These are phyloP conservation scores for Rousettus madagascariensis DNA, from an alignment of 2,797 vertebrate species.

Conservation along the genomic window DNA sequence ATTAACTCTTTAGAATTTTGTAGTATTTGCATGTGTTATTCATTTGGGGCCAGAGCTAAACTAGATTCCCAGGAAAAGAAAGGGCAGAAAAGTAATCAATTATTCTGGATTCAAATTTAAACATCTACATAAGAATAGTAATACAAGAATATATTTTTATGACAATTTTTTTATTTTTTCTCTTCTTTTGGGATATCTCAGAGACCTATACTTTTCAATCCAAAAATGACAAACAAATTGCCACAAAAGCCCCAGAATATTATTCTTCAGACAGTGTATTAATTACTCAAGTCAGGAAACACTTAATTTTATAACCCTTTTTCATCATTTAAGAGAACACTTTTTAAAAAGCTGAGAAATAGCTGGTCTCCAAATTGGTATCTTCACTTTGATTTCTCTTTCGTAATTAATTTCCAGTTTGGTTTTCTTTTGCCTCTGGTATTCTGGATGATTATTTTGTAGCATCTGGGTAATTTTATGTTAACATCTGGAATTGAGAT, in stretches of 20 bases:
- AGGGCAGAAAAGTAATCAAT: neutral
- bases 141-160: neutral
- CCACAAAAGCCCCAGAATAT: neutral
- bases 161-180: neutral
- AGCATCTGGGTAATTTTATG: constrained; percentile 71
- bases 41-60: neutral
- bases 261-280: neutral
- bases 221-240: neutral
- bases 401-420: constrained; percentile 59
- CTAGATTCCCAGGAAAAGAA: neutral
- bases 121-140: neutral
- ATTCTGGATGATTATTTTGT: constrained; percentile 54
- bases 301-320: neutral
- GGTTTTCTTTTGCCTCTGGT: constrained; percentile 38
- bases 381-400: constrained; percentile 49
- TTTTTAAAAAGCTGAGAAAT: constrained; percentile 21
- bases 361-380: neutral
- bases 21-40: neutral
- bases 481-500: constrained; percentile 69
- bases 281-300: neutral
- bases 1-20: neutral
- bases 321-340: neutral
- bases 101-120: neutral
- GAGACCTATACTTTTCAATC: neutral
- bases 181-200: neutral